phyloP scores from a whole-genome alignment of 2,797 vertebrate species.

The Cuniculus paca region DNA sequence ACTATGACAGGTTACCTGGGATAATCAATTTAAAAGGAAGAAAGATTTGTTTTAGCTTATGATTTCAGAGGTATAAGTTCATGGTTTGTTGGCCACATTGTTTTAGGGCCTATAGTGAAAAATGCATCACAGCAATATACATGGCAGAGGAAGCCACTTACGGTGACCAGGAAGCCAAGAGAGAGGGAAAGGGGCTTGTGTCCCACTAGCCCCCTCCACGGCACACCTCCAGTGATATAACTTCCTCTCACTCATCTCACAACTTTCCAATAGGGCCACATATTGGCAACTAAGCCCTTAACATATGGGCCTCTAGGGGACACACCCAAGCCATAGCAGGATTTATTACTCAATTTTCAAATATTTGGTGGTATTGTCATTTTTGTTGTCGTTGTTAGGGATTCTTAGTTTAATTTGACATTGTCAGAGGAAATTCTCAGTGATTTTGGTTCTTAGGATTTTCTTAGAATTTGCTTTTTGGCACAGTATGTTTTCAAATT shows the following conservation, averaged over 20 bases:
- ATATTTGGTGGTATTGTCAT: background rate
- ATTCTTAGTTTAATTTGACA: background rate
- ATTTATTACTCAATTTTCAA: background rate
- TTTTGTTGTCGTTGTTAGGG: background rate
- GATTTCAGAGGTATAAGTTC: background rate
- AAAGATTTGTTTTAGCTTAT: background rate
- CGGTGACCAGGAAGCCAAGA: background rate
- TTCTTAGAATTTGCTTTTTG: slow-evolving; percentile 38
- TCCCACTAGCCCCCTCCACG: too few relatives aligned
- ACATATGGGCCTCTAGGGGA: background rate
- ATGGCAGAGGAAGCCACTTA: too few relatives aligned
- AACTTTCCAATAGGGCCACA: background rate
- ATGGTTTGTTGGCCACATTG: background rate
- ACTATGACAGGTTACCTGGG: background rate
- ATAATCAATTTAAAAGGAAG: background rate
- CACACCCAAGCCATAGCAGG: background rate
- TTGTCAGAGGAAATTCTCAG: background rate
- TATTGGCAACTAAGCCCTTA: background rate
- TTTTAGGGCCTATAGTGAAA: background rate
- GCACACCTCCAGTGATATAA: background rate
- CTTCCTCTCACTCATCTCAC: background rate
- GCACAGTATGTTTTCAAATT: background rate
- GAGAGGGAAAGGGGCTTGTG: background rate
- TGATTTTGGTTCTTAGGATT: slow-evolving; percentile 3
- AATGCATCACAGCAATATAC: background rate